Evolutionary conservation across 2,113 vertebrate genomes (phyloP).

Genomic region (Marmota monax): DNA sequence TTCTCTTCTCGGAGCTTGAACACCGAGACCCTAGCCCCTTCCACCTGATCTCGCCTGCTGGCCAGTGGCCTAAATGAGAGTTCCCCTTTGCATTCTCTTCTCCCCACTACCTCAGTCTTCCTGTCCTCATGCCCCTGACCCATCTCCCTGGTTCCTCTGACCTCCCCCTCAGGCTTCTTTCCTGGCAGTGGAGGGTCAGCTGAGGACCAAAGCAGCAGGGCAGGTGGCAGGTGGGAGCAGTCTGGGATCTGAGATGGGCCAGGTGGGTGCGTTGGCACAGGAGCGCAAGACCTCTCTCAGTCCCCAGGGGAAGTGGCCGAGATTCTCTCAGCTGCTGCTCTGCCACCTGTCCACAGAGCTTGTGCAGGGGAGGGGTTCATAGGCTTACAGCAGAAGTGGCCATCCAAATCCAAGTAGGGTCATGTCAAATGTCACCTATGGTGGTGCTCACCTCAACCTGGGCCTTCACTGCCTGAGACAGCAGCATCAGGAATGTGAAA

Average conservation of each 20-base stretch:
- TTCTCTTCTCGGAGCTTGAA: not conserved
- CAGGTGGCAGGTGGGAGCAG: not conserved
- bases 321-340: not conserved
- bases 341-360: not conserved
- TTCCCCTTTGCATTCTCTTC: not conserved
- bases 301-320: not conserved
- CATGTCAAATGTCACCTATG: fast-evolving
- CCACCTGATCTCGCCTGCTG: not conserved
- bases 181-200: not conserved
- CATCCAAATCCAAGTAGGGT: not conserved
- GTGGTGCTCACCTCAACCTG: not conserved
- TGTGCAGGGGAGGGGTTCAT: too few relatives aligned
- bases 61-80: not conserved
- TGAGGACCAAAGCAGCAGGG: not conserved
- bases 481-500: not conserved
- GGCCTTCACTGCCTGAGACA: too few relatives aligned
- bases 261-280: not conserved
- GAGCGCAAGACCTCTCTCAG: not conserved
- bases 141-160: not conserved
- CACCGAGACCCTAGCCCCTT: fast-evolving
- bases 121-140: not conserved
- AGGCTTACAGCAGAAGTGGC: not conserved
- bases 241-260: not conserved
- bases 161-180: not conserved
- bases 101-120: not conserved